Evolutionary conservation across 2,797 vertebrate genomes (phyloP).

Genomic region (Peromyscus attwateri): DNA sequence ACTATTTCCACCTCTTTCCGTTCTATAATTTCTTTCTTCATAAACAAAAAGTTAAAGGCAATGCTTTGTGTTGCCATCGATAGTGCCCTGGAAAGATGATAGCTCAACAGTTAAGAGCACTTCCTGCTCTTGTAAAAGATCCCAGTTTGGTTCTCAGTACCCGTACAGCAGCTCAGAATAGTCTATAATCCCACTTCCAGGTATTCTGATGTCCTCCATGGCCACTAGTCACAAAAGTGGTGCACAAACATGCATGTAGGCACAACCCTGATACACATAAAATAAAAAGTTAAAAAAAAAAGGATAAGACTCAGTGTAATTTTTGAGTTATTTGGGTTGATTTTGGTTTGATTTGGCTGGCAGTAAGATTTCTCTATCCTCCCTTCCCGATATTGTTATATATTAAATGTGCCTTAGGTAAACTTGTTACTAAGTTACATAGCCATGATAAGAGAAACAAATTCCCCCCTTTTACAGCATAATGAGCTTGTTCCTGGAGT

Average conservation of each 20-base stretch:
- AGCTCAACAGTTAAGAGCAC: background rate
- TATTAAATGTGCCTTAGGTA: background rate
- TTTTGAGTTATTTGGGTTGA: constrained; percentile 8
- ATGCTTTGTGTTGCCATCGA: constrained; percentile 1
- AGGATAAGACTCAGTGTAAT: constrained; percentile 26
- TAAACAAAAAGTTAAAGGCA: constrained; percentile 22
- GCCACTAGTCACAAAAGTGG: background rate
- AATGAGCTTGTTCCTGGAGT: background rate
- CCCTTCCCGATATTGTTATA: background rate
- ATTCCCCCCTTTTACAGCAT: background rate
- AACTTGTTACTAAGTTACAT: constrained; percentile 45
- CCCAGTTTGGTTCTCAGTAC: background rate
- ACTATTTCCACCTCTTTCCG: background rate
- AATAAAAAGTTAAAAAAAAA: background rate
- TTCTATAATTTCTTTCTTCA: constrained; percentile 31
- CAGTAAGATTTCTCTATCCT: background rate
- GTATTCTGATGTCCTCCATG: background rate
- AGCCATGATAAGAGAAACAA: constrained; percentile 50
- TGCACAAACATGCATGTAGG: background rate
- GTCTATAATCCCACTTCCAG: background rate
- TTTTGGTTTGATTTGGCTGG: constrained; percentile 21
- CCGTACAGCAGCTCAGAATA: background rate
- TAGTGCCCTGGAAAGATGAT: background rate
- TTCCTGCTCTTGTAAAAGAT: background rate
- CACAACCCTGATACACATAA: background rate